Percentiles rank a stretch among this genome's conserved stretches.
Conservation (phyloP, 2,888 invertebrate genomes). For the Nephrotoma flavescens region DNA sequence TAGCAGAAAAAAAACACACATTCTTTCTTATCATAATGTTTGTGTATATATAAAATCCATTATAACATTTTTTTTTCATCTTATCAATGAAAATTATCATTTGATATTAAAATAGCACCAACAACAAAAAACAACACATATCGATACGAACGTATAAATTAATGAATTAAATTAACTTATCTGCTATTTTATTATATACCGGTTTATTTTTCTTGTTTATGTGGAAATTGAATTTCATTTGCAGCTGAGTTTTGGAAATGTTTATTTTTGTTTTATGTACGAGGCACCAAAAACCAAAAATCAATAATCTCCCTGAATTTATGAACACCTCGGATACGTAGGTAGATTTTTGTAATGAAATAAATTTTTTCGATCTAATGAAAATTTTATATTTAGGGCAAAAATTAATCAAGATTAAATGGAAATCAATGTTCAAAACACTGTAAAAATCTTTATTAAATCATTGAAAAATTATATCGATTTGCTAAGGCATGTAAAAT, state of each 20-base stretch:
- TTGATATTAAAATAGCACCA: neutral
- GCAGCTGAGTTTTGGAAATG: neutral
- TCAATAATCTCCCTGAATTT: neutral
- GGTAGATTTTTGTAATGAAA: neutral
- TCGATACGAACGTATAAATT: neutral
- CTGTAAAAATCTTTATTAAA: no score
- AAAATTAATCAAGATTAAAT: neutral
- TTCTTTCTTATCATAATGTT: neutral
- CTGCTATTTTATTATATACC: neutral
- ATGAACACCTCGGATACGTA: neutral
- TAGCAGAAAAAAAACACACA: neutral
- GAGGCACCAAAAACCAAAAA: neutral
- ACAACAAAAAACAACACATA: neutral
- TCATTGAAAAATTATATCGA: no score
- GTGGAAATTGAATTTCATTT: neutral
- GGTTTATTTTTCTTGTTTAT: neutral
- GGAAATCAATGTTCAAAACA: neutral
- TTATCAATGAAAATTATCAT: neutral
- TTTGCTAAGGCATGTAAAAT: no score
- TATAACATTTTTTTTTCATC: neutral
- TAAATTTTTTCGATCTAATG: neutral
- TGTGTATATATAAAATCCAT: neutral
- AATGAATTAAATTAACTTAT: neutral
- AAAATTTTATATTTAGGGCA: neutral
- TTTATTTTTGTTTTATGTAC: neutral